These are phyloP conservation scores for Drosophila mayaguana DNA, from an alignment of 2,888 invertebrate species.

Conservation along the genomic window DNA sequence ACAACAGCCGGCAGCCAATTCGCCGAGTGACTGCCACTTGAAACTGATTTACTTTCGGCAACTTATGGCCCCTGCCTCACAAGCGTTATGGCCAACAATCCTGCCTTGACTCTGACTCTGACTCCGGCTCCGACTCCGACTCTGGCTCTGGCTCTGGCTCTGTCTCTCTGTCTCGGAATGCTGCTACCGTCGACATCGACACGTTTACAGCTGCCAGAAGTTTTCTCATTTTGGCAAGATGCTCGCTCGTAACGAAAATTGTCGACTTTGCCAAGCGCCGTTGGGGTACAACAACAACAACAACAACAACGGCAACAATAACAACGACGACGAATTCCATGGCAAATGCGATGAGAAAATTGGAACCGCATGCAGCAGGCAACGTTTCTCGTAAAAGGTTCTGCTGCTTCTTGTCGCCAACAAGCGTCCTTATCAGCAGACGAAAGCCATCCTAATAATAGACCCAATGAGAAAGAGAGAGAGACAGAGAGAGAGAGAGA, in stretches of 20 bases:
- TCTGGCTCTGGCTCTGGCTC: constrained; percentile 11
- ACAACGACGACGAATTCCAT: constrained; percentile 32
- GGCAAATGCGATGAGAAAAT: constrained; percentile 39
- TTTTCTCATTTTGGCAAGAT: constrained; percentile 79
- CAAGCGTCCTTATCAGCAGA: constrained; percentile 74
- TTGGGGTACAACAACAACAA: constrained; percentile 46
- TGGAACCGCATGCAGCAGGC: constrained; percentile 60
- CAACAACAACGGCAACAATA: no score
- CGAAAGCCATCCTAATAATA: constrained; percentile 72
- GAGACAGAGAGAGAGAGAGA: not conserved
- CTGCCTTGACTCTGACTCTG: constrained; percentile 20
- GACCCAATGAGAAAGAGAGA: constrained; percentile 32
- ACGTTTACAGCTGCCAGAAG: constrained; percentile 74
- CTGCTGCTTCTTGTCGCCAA: constrained; percentile 55
- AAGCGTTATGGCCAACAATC: constrained; percentile 49
- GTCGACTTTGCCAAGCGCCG: constrained; percentile 69
- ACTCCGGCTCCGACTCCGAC: constrained; percentile 31
- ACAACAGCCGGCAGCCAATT: constrained; percentile 68
- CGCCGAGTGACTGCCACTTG: constrained; percentile 67
- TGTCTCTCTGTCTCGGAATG: constrained; percentile 38
- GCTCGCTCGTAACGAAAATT: constrained; percentile 78
- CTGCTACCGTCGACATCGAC: constrained; percentile 46
- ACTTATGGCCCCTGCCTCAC: constrained; percentile 60
- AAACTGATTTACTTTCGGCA: constrained; percentile 80
- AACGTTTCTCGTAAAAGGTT: constrained; percentile 79